Percentiles rank a stretch among this genome's conserved stretches.
Conservation (phyloP, 2,113 vertebrate species). For the Campylorhamphus procurvoides region DNA sequence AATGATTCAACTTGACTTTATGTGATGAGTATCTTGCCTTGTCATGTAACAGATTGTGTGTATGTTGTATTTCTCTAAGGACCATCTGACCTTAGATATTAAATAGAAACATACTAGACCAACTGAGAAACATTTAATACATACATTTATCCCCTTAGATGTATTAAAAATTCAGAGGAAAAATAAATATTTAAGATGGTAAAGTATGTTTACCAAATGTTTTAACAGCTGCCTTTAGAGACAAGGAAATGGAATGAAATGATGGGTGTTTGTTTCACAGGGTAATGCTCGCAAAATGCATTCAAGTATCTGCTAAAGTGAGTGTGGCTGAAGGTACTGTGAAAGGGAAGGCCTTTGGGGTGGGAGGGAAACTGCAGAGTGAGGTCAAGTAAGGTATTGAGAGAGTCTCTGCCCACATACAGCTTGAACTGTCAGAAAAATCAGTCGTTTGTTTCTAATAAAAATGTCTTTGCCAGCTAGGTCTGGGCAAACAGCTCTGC, state of each 20-base stretch:
- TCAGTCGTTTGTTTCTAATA: neutral
- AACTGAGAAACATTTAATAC: conserved; percentile 82
- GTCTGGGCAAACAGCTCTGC: neutral
- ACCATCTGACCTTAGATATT: conserved; percentile 83
- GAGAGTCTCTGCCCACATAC: neutral
- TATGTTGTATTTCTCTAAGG: conserved; percentile 81
- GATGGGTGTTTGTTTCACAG: conserved; percentile 67
- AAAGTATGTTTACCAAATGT: conserved; percentile 83
- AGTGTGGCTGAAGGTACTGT: neutral
- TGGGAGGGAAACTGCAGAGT: neutral
- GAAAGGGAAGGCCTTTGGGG: neutral
- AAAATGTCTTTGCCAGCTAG: neutral
- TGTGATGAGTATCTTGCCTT: conserved; percentile 77
- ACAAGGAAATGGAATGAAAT: conserved; percentile 73
- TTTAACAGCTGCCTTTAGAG: conserved; percentile 75
- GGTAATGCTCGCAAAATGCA: conserved; percentile 54
- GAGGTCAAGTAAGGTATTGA: neutral
- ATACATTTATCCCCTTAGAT: conserved; percentile 77
- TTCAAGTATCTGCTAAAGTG: conserved; percentile 37
- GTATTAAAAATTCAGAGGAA: conserved; percentile 83
- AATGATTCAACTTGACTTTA: conserved; percentile 78
- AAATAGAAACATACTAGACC: conserved; percentile 83
- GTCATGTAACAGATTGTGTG: conserved; percentile 83
- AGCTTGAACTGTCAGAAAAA: neutral
- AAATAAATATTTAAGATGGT: conserved; percentile 84